A percentile compares a stretch with the other conserved stretches of the same genome.
phyloP scores from a whole-genome alignment of 1,140 invertebrate species.

The Doryteuthis pealeii region DNA sequence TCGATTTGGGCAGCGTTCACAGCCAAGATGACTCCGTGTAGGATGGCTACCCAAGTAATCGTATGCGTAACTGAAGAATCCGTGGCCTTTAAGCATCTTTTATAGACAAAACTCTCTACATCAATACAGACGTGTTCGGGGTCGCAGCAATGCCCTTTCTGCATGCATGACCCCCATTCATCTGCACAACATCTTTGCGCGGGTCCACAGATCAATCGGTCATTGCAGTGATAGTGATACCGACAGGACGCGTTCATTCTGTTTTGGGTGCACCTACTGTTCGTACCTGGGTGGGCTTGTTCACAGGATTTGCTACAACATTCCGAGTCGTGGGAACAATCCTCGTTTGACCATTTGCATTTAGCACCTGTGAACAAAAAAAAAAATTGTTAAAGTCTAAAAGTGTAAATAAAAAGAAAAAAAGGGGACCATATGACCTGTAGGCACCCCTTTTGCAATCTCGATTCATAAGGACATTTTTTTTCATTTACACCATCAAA shows the following conservation, averaged over 20 bases:
- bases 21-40: not conserved
- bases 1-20: not conserved
- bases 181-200: constrained; percentile 38
- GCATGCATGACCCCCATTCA: constrained; percentile 38
- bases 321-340: constrained; percentile 27
- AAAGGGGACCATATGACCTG: too few species aligned
- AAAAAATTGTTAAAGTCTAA: not conserved
- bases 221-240: constrained; percentile 40
- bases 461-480: too few species aligned
- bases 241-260: constrained; percentile 32
- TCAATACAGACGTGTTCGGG: constrained; percentile 29
- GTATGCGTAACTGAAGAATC: not conserved
- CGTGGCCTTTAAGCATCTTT: constrained; percentile 28
- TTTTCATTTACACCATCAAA: too few species aligned
- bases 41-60: not conserved
- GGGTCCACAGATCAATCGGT: constrained; percentile 33
- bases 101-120: constrained; percentile 36
- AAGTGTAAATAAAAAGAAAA: too few species aligned
- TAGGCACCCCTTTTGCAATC: too few species aligned
- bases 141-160: constrained; percentile 37
- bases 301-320: constrained; percentile 39
- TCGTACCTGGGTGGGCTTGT: constrained; percentile 34
- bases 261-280: constrained; percentile 33
- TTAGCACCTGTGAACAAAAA: constrained; percentile 15
- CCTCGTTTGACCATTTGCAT: constrained; percentile 42